These are phyloP conservation scores for Chrysogorgia sp. DNA, from an alignment of 92 coral and sea anemone species.

Conservation along the genomic window DNA sequence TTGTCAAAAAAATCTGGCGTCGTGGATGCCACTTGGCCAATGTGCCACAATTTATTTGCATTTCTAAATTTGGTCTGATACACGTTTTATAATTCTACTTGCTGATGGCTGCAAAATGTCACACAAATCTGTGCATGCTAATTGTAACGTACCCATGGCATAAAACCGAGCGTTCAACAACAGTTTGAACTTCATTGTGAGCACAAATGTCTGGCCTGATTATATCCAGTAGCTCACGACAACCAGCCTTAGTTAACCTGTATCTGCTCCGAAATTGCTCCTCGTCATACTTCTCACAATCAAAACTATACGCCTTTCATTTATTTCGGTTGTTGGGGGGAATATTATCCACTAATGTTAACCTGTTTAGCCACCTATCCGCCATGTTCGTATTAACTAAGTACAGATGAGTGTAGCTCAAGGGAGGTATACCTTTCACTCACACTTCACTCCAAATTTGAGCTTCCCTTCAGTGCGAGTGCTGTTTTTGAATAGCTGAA, in stretches of 20 bases:
- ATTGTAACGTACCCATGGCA: conserved; percentile 25
- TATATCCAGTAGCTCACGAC: conserved; percentile 14
- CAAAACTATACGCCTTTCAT: conserved; percentile 11
- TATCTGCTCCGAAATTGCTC: conserved; percentile 11
- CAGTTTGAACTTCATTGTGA: conserved; percentile 34
- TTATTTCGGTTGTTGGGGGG: background rate
- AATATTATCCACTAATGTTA: no score
- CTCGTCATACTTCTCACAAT: conserved; percentile 16
- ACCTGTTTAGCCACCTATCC: no score
- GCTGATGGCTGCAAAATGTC: background rate
- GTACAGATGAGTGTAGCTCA: no score
- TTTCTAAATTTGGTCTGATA: conserved; percentile 34
- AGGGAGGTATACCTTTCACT: no score
- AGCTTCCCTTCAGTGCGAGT: conserved; percentile 37
- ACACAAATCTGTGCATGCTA: conserved; percentile 9
- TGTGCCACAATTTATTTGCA: no score
- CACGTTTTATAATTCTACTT: no score
- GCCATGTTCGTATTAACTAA: background rate
- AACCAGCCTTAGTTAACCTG: conserved; percentile 12
- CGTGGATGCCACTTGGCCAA: no score
- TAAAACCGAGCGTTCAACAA: conserved; percentile 11
- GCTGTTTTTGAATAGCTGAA: no score
- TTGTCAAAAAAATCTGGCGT: no score
- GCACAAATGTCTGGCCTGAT: conserved; percentile 23
- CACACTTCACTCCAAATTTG: conserved; percentile 36